Percentiles rank a stretch among this genome's conserved stretches.
Conservation (phyloP, 2,888 invertebrate species). For the Fissipunctia ypsillon region DNA sequence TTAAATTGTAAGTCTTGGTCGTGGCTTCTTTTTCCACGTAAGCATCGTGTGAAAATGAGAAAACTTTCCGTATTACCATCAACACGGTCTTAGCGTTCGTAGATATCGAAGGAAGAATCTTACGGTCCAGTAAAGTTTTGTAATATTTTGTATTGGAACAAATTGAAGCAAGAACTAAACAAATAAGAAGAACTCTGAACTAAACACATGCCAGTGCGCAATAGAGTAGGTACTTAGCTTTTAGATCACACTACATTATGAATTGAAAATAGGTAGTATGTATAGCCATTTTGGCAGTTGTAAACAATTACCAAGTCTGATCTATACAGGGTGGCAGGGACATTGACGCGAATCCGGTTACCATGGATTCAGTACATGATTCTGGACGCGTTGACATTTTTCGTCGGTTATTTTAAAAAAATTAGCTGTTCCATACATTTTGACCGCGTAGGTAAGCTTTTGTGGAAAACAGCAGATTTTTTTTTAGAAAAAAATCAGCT, state of each 20-base stretch:
- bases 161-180: conserved; percentile 40
- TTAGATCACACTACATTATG: neutral
- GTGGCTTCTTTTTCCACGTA: conserved; percentile 10
- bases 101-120: conserved; percentile 35
- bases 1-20: conserved; percentile 2
- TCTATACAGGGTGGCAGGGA: too few species aligned
- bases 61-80: conserved; percentile 56
- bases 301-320: too few species aligned
- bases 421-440: too few species aligned
- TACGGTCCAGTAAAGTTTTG: conserved; percentile 44
- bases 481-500: too few species aligned
- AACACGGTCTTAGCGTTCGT: conserved; percentile 32
- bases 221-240: neutral
- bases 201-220: conserved; percentile 2
- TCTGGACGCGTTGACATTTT: too few species aligned
- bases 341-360: too few species aligned
- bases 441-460: too few species aligned
- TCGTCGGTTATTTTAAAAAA: too few species aligned
- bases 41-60: conserved; percentile 43
- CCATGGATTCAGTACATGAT: too few species aligned
- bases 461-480: too few species aligned
- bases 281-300: neutral
- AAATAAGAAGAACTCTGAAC: conserved; percentile 16
- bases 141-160: conserved; percentile 50
- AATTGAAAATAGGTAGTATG: neutral